phyloP scores from a whole-genome alignment of 1,140 invertebrate species.

The Lithobius niger region DNA sequence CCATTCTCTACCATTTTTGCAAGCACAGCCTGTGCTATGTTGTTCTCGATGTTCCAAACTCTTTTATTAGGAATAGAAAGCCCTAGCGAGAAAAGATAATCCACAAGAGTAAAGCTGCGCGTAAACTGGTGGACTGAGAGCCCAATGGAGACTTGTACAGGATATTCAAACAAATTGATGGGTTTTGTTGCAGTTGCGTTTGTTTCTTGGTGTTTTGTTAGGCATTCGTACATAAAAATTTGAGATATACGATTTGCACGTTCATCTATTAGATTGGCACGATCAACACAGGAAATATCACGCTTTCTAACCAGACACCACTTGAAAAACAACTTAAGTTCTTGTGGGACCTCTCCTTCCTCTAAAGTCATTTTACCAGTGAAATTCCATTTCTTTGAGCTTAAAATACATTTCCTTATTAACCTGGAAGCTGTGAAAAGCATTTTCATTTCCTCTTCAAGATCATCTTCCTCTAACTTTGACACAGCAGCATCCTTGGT shows the following conservation, averaged over 20 bases:
- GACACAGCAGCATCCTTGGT: neutral
- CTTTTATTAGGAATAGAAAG: slow-evolving; percentile 11
- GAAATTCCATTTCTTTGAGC: neutral
- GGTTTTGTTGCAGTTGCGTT: neutral
- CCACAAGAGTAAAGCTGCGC: slow-evolving; percentile 4
- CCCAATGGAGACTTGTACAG: slow-evolving; percentile 12
- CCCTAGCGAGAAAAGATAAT: slow-evolving; percentile 5
- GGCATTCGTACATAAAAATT: neutral
- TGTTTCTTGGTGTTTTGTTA: neutral
- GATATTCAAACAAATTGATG: neutral
- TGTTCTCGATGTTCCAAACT: slow-evolving; percentile 8
- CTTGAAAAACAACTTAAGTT: neutral
- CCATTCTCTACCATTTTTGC: neutral
- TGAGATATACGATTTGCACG: neutral
- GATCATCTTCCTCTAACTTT: neutral
- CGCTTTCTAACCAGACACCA: neutral
- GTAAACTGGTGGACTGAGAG: slow-evolving; percentile 8
- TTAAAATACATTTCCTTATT: neutral
- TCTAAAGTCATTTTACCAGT: neutral
- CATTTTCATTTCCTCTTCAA: no score
- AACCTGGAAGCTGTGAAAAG: neutral
- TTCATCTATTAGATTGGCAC: neutral
- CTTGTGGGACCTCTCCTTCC: neutral
- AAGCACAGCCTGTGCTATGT: slow-evolving; percentile 8
- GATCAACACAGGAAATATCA: neutral